Conservation (phyloP, 2,113 vertebrate species). For the Heterocephalus glaber region DNA sequence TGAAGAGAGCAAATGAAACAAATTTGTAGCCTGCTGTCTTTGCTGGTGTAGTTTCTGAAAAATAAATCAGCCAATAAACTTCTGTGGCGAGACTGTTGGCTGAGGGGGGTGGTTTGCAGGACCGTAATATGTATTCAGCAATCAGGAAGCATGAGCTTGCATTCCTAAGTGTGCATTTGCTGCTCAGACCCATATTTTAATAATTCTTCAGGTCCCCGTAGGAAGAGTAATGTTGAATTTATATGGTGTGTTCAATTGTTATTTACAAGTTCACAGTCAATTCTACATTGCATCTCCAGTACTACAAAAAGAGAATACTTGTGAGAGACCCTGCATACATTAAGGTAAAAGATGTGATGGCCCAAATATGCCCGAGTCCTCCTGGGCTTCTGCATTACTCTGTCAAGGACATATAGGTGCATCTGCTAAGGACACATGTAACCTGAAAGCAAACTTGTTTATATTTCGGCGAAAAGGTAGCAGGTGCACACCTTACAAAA, state of each 20-base stretch:
- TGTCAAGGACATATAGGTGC: background rate
- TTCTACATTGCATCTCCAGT: background rate
- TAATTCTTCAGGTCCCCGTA: constrained; percentile 33
- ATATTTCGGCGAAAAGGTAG: background rate
- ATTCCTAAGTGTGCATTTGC: constrained; percentile 55
- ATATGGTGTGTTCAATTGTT: constrained; percentile 1
- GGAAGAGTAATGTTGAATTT: background rate
- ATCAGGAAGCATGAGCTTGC: constrained; percentile 3
- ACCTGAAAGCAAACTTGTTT: constrained; percentile 10
- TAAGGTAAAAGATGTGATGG: background rate
- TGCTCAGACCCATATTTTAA: constrained; percentile 54
- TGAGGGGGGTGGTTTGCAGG: constrained; percentile 33
- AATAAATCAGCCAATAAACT: constrained; percentile 67
- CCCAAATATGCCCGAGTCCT: background rate
- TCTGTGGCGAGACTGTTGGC: constrained; percentile 12
- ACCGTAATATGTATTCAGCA: constrained; percentile 10
- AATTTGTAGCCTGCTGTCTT: constrained; percentile 67
- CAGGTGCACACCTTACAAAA: background rate
- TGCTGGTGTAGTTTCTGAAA: constrained; percentile 73
- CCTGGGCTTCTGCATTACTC: background rate
- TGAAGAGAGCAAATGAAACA: constrained; percentile 63
- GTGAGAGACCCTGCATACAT: background rate
- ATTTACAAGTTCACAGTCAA: constrained; percentile 22
- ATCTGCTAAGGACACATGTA: background rate
- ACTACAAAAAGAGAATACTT: background rate